These are phyloP conservation scores for Pteronotus mesoamericanus DNA, from an alignment of 2,797 vertebrate species.

Conservation along the genomic window DNA sequence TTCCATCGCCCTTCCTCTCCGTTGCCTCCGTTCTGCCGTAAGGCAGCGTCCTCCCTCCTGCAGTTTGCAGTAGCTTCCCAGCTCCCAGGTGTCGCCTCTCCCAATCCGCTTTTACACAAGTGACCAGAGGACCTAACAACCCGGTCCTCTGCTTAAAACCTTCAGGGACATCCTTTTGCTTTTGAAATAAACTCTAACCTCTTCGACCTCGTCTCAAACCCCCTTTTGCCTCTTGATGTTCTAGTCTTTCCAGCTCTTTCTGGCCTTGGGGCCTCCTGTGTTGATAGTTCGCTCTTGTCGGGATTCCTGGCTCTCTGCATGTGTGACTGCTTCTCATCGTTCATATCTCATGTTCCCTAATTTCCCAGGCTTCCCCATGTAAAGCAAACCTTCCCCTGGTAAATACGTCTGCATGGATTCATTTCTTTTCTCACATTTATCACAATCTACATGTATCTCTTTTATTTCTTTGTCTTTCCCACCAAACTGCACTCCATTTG, in stretches of 20 bases:
- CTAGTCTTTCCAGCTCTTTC: not conserved
- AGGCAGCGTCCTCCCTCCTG: not conserved
- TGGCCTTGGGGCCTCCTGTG: not conserved
- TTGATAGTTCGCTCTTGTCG: not conserved
- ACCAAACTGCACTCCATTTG: not conserved
- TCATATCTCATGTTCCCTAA: not conserved
- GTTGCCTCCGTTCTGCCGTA: rapidly evolving
- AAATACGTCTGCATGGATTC: not conserved
- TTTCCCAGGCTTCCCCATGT: not conserved
- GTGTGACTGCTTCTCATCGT: rapidly evolving
- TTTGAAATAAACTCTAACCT: not conserved
- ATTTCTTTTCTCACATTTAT: not conserved
- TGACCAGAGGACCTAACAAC: not conserved
- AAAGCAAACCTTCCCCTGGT: not conserved
- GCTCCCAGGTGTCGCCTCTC: too few species aligned
- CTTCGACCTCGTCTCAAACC: not conserved
- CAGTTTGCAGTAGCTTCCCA: not conserved
- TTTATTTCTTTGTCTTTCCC: not conserved
- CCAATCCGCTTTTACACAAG: not conserved
- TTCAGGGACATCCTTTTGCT: not conserved
- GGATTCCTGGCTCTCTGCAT: not conserved
- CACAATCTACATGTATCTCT: rapidly evolving
- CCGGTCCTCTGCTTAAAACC: not conserved
- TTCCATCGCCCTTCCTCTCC: not conserved
- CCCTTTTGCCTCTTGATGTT: not conserved